These are phyloP conservation scores for Lerema accius DNA, from an alignment of 1,140 invertebrate species.

Conservation along the genomic window DNA sequence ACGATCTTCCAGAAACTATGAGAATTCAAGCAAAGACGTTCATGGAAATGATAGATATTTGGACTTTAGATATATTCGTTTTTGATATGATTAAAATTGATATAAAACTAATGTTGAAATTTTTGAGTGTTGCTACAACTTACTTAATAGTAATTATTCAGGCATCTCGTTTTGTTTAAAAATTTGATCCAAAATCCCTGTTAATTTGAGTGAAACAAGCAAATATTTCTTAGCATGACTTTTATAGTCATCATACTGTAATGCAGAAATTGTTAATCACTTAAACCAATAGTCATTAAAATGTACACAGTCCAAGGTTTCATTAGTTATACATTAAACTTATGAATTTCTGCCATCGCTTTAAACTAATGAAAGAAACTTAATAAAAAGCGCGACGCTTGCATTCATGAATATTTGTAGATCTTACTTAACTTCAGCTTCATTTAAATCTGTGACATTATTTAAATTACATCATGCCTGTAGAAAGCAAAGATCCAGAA, in stretches of 20 bases:
- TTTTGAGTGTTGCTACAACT: slow-evolving; percentile 58
- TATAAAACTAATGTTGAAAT: slow-evolving; percentile 59
- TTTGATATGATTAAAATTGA: slow-evolving; percentile 64
- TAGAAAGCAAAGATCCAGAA: not conserved
- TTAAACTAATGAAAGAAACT: not conserved
- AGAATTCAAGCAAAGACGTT: slow-evolving; percentile 62
- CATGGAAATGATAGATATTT: slow-evolving; percentile 58
- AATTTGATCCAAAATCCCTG: too few species aligned
- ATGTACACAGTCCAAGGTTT: not conserved
- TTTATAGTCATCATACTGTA: too few species aligned
- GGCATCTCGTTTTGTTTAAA: slow-evolving; percentile 50
- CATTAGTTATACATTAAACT: not conserved
- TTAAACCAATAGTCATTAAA: not conserved
- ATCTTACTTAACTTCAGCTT: too few species aligned
- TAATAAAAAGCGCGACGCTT: too few species aligned
- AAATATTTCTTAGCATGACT: too few species aligned
- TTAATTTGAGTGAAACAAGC: too few species aligned
- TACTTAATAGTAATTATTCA: slow-evolving; percentile 67
- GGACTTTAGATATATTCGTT: slow-evolving; percentile 50
- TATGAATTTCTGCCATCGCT: not conserved
- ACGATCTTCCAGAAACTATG: slow-evolving; percentile 49
- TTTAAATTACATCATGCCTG: not conserved
- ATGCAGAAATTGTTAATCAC: not conserved
- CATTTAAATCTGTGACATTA: too few species aligned
- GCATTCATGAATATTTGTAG: too few species aligned